Base-by-base conservation (phyloP, 2,797 vertebrate species). In the Lophura swinhoii region DNA sequence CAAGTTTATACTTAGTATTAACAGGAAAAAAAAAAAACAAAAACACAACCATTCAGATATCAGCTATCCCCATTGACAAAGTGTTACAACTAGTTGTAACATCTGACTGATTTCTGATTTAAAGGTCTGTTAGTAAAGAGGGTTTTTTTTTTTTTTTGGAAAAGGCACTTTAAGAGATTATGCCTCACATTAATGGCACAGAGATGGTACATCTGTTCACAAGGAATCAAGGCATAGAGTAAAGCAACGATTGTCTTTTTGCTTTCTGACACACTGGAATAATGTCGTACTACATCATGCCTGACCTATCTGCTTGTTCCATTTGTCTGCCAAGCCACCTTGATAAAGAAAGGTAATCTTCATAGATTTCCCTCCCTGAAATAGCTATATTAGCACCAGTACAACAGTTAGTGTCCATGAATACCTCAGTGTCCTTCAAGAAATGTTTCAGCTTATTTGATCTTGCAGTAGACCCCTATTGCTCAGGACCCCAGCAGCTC, bases 1-100 rank as follows among this genome's bases (percentile, higher is more conserved):
- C 96, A 97, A 97, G 97, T 97, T 93, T 95, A 87, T 83, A 76
- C 66, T 94, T 87, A 46, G 28, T 28, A 95, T 91, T 87, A 90
- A 72, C 56, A 94, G 79, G 68, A 96, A 96, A 91, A 84, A 53
- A 53, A 28, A 14, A 51, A 28, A 43, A 8, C 15, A 43, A 41
- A 41, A 41, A 14, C 14, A 43, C 41, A 53, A 29, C 28, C 51
- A 44, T 48, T 87, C 87, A 55, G 35, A 68, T 53, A 91, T 95
- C 76, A 88, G 33, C 17, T 71, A 90, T 80, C 84, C 87, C 71
- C 90, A 69, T 76, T 81, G 73, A 66, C 89, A 71, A 96, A 84
- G 56, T 85, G 53, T 87, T 91, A 74, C 55, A 88, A 58, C 55
- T n/a, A 33, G 18, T 58, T 58, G 55, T 58, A 58, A 58, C 55